phyloP scores from a whole-genome alignment of 2,888 invertebrate species.

The Drosophila kanekoi region DNA sequence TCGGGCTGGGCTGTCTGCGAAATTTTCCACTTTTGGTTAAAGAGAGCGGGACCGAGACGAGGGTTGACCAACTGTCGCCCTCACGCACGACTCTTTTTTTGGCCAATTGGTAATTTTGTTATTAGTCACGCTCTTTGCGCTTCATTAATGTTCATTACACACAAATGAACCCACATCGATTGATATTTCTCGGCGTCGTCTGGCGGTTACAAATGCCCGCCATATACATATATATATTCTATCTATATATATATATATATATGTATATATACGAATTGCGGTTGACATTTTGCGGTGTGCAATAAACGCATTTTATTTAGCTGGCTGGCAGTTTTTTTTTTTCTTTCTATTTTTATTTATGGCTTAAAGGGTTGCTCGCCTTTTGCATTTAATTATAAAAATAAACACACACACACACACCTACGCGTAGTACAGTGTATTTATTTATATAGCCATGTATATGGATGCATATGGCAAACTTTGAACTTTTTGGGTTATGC shows the following conservation, averaged over 20 bases:
- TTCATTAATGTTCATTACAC: constrained; percentile 81
- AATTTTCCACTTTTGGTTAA: constrained; percentile 34
- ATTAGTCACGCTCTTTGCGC: constrained; percentile 81
- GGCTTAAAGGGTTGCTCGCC: constrained; percentile 63
- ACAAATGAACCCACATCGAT: constrained; percentile 80
- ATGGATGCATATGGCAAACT: constrained; percentile 49
- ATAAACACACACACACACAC: constrained; percentile 47
- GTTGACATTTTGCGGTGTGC: constrained; percentile 76
- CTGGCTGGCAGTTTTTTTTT: constrained; percentile 40
- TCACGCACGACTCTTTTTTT: constrained; percentile 53
- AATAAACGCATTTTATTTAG: constrained; percentile 63
- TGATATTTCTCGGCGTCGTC: constrained; percentile 71
- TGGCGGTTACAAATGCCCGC: constrained; percentile 62
- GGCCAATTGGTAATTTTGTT: constrained; percentile 80
- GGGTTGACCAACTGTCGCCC: constrained; percentile 60
- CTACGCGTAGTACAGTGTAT: constrained; percentile 6
- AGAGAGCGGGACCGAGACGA: constrained; percentile 1
- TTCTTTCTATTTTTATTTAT: constrained; percentile 35
- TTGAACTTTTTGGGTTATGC: constrained; percentile 63
- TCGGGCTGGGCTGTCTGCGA: constrained; percentile 14
- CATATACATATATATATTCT: constrained; percentile 15
- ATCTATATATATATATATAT: constrained; percentile 11
- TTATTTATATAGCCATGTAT: constrained; percentile 20
- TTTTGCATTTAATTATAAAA: constrained; percentile 76
- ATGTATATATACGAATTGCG: constrained; percentile 47